These are phyloP conservation scores for Siniperca undulata DNA, from an alignment of 2,797 vertebrate genomes.

Conservation along the genomic window DNA sequence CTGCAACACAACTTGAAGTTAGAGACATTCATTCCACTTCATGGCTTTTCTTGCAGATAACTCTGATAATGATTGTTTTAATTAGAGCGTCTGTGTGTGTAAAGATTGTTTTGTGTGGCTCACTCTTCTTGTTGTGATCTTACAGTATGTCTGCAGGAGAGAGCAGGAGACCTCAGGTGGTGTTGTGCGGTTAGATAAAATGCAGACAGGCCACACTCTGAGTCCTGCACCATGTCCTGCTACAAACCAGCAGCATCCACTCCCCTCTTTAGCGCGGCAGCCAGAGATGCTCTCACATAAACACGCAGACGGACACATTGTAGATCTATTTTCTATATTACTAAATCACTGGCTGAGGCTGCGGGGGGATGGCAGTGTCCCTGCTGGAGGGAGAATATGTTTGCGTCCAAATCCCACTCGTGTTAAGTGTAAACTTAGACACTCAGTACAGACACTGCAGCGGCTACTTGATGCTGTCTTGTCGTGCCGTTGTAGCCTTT, in stretches of 20 bases:
- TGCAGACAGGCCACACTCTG: slow-evolving; percentile 47
- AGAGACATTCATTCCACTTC: not conserved
- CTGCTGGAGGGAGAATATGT: slow-evolving; percentile 59
- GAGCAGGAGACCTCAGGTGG: not conserved
- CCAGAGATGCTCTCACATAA: slow-evolving; percentile 75
- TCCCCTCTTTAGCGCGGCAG: slow-evolving; percentile 18
- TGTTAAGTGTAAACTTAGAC: slow-evolving; percentile 79
- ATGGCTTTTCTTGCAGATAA: not conserved
- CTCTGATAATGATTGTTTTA: not conserved
- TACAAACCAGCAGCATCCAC: slow-evolving; percentile 60
- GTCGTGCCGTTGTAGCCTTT: slow-evolving; percentile 79
- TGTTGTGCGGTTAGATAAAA: slow-evolving; percentile 31
- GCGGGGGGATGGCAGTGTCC: slow-evolving; percentile 61
- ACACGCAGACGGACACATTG: slow-evolving; percentile 58
- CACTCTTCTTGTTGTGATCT: not conserved
- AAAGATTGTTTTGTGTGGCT: not conserved
- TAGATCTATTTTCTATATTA: slow-evolving; percentile 67
- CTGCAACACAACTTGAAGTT: not conserved
- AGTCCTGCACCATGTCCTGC: slow-evolving; percentile 47
- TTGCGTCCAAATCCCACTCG: slow-evolving; percentile 73
- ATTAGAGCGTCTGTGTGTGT: not conserved
- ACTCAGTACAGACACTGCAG: slow-evolving; percentile 56
- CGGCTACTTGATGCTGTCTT: slow-evolving; percentile 61
- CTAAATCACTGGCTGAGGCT: slow-evolving; percentile 73
- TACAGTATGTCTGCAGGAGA: not conserved